These are phyloP conservation scores for Agrotis segetum DNA, from an alignment of 2,888 invertebrate genomes.

Conservation along the genomic window DNA sequence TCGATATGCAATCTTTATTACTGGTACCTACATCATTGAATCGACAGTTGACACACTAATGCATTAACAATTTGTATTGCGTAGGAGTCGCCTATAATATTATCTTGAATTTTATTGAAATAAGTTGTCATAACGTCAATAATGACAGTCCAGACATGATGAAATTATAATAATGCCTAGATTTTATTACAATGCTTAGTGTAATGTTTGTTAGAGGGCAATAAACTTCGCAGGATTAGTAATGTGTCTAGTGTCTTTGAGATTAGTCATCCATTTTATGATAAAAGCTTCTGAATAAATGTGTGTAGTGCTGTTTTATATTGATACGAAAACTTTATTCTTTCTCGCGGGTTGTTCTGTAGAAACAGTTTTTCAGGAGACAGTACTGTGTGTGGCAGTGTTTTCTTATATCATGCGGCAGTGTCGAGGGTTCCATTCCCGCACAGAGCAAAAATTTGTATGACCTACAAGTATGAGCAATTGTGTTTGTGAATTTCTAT, in stretches of 20 bases:
- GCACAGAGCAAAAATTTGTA: too few relatives aligned
- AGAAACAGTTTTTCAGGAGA: neutral
- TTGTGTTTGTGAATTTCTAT: too few relatives aligned
- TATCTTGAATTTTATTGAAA: conserved; percentile 40
- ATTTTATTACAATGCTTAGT: conserved; percentile 18
- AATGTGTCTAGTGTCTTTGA: neutral
- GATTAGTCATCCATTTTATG: neutral
- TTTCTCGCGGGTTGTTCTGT: neutral
- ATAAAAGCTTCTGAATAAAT: neutral
- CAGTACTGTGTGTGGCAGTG: neutral
- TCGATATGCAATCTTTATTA: too few relatives aligned
- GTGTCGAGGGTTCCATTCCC: too few relatives aligned
- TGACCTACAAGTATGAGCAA: too few relatives aligned
- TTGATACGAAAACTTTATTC: neutral
- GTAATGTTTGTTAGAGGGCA: neutral
- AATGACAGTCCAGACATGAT: conserved; percentile 6
- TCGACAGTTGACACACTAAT: conserved; percentile 25
- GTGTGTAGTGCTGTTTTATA: too few relatives aligned
- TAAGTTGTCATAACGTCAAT: conserved; percentile 19
- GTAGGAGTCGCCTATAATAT: conserved; percentile 29
- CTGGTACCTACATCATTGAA: conserved; percentile 26
- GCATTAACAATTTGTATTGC: conserved; percentile 42
- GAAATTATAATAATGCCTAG: conserved; percentile 21
- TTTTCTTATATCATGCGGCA: neutral
- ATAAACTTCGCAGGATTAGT: neutral